Evolutionary conservation across 2,113 vertebrate genomes (phyloP).

Genomic region (Rhinoderma darwinii): DNA sequence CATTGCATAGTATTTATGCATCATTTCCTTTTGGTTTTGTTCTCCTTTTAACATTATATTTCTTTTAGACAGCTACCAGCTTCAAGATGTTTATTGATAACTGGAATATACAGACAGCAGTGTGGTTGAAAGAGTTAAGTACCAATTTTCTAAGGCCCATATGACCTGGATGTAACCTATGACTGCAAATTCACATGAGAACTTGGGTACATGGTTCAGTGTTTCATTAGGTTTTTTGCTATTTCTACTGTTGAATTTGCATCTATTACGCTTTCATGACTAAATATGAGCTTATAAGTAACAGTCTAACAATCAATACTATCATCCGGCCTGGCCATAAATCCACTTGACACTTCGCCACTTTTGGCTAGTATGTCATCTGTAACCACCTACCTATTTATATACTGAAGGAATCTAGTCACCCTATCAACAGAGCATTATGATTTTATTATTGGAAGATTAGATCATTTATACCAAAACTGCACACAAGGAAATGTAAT

Average conservation of each 20-base stretch:
- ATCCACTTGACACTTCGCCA: not conserved
- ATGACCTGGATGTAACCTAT: not conserved
- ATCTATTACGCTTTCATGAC: not conserved
- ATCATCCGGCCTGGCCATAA: not conserved
- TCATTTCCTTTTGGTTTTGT: not conserved
- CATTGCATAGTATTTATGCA: not conserved
- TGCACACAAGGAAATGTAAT: too few relatives aligned
- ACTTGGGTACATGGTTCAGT: not conserved
- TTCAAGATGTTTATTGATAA: conserved; percentile 61
- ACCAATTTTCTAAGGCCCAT: not conserved
- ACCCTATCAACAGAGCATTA: too few relatives aligned
- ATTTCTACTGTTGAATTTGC: not conserved
- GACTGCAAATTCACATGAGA: not conserved
- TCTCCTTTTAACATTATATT: not conserved
- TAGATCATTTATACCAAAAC: too few relatives aligned
- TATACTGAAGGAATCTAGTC: too few relatives aligned
- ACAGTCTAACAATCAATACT: not conserved
- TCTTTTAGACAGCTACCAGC: conserved; percentile 58
- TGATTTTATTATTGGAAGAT: too few relatives aligned
- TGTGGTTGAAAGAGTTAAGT: conserved; percentile 62
- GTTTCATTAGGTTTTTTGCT: not conserved
- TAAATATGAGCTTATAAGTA: not conserved
- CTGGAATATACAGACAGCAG: conserved; percentile 62
- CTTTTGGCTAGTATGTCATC: not conserved
- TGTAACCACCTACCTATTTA: not conserved